phyloP scores from a whole-genome alignment of 2,797 vertebrate genomes.

The Dromococcyx pavoninus region DNA sequence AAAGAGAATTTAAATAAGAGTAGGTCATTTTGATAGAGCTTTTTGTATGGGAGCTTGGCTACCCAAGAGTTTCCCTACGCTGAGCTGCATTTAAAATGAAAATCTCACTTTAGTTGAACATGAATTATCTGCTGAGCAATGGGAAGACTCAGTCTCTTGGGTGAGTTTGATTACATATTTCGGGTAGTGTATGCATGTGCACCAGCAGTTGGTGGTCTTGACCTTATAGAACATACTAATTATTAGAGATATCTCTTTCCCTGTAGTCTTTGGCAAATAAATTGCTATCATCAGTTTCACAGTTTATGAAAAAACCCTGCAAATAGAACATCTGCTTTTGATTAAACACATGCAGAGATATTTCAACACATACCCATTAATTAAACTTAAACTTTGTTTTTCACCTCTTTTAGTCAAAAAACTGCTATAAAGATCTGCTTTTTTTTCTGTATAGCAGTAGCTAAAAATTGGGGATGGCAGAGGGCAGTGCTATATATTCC shows the following conservation, averaged over 20 bases:
- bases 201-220: not conserved
- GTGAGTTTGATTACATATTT: not conserved
- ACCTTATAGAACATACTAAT: not conserved
- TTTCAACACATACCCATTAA: slow-evolving; percentile 12
- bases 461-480: not conserved
- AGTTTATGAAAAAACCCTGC: not conserved
- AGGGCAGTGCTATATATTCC: not conserved
- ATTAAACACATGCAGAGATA: slow-evolving; percentile 21
- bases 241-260: not conserved
- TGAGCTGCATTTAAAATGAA: not conserved
- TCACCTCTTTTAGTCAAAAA: not conserved
- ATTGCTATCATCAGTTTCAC: not conserved
- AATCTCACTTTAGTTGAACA: not conserved
- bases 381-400: slow-evolving; percentile 8
- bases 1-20: not conserved
- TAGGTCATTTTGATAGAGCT: not conserved
- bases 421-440: not conserved
- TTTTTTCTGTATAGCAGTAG: not conserved
- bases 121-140: not conserved
- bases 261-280: slow-evolving; percentile 14
- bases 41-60: not conserved
- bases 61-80: not conserved
- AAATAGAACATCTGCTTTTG: slow-evolving; percentile 45
- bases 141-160: not conserved
- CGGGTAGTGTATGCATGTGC: not conserved